These are phyloP conservation scores for Glyphotaelius pellucidus DNA, from an alignment of 2,888 invertebrate species.

Conservation along the genomic window DNA sequence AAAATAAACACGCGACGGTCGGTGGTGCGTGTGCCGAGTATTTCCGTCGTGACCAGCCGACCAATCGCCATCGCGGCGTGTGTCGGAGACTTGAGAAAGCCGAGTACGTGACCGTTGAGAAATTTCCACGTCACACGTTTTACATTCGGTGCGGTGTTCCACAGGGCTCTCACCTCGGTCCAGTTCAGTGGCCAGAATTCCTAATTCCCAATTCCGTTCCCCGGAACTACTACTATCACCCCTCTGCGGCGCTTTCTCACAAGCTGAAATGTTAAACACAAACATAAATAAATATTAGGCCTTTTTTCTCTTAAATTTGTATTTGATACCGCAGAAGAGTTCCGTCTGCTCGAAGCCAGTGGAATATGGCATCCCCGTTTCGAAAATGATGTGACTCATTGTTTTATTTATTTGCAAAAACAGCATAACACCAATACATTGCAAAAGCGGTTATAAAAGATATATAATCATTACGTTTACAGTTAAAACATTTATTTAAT, in stretches of 20 bases:
- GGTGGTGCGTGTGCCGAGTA: conserved; percentile 7
- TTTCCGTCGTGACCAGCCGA: conserved; percentile 28
- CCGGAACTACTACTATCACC: background rate
- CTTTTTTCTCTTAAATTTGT: too few relatives aligned
- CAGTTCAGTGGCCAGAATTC: background rate
- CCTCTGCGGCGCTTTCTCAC: background rate
- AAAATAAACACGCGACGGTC: conserved; percentile 33
- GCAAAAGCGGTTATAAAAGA: too few relatives aligned
- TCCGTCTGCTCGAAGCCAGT: too few relatives aligned
- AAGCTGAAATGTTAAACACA: background rate
- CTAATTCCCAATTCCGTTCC: background rate
- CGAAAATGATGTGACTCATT: too few relatives aligned
- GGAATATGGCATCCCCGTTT: too few relatives aligned
- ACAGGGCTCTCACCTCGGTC: background rate
- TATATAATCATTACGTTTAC: too few relatives aligned
- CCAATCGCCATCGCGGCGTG: conserved; percentile 26
- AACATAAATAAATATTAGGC: too few relatives aligned
- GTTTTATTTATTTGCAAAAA: too few relatives aligned
- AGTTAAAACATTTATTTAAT: too few relatives aligned
- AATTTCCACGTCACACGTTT: conserved; percentile 40
- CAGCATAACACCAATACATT: too few relatives aligned
- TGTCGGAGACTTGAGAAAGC: conserved; percentile 21
- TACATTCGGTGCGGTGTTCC: conserved; percentile 14
- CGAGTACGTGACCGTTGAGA: conserved; percentile 38
- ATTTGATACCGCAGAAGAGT: too few relatives aligned